Evolutionary conservation across 2,888 invertebrate genomes (phyloP), one percentile per base, ranked within the genome.

Genomic region (Drosophila differens): DNA sequence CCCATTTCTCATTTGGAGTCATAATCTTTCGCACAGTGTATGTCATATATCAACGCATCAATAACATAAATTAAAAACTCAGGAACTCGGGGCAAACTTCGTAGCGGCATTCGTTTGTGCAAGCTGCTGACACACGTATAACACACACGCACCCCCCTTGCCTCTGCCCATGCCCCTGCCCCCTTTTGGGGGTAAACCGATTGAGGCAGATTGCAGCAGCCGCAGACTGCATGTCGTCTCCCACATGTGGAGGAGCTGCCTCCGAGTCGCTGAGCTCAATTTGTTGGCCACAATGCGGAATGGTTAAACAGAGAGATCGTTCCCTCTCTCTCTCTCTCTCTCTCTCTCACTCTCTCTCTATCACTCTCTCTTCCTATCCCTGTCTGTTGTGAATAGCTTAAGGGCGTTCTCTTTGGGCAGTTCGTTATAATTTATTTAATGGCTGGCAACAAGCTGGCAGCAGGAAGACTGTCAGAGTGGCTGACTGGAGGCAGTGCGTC

Each of bases 371-470:
- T 47, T 2, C 6, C 30, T 30, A 9, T 9, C 16, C 16, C 54
- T 16, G 28, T 59, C 35, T 35, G 14, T 9, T 22, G n/a, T 39
- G 25, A 39, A 12, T n/a, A 62, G 47, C 39, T 61, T 22, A 58
- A 62, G 54, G 66, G 74, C 61, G 73, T 73, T 77, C 68, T 70
- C 60, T 51, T 33, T 32, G 70, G 68, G 70, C 75, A 77, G 78
- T 90, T 91, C 83, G 79, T 74, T 87, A 91, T 91, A 91, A 92
- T 90, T 91, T 91, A 91, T 91, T 91, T 89, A 91, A 91, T 88
- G 88, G 80, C 77, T 65, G 70, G 74, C 78, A 70, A 72, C 63
- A 52, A 53, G 63, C 70, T 66, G 59, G 53, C 57, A 32, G 44
- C 39, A 32, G 25, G 16, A n/a, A 44, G 44, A 44, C 41, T 41